Evolutionary conservation across 2,797 vertebrate genomes (phyloP).

Genomic region (Benthosema pterotum): DNA sequence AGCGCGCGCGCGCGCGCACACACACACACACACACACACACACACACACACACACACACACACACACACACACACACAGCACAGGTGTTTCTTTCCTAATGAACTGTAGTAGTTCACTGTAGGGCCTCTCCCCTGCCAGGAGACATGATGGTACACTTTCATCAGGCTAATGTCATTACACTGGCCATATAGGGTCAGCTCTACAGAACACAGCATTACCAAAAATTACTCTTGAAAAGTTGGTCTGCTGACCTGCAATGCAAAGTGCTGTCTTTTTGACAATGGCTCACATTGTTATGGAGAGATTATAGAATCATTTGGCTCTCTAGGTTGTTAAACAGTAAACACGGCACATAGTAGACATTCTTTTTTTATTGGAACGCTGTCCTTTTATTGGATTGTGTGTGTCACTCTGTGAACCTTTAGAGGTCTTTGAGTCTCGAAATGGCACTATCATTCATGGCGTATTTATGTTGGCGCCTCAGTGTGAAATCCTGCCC

Average conservation of each 20-base stretch:
- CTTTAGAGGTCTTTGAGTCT: conserved; percentile 38
- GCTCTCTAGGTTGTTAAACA: too few relatives aligned
- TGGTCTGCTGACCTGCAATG: not conserved
- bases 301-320: not conserved
- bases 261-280: not conserved
- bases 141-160: too few relatives aligned
- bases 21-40: too few relatives aligned
- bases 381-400: conserved; percentile 46
- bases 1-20: too few relatives aligned
- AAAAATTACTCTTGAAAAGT: not conserved
- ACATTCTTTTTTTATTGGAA: conserved; percentile 36
- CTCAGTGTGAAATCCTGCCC: conserved; percentile 55
- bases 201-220: too few relatives aligned
- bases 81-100: not conserved
- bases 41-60: too few relatives aligned
- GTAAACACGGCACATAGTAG: conserved; percentile 18
- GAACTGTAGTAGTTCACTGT: not conserved
- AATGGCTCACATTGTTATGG: not conserved
- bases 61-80: too few relatives aligned
- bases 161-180: too few relatives aligned
- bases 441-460: conserved; percentile 65
- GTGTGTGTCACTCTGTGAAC: conserved; percentile 41
- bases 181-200: too few relatives aligned
- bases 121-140: too few relatives aligned
- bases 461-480: conserved; percentile 68